A percentile compares a stretch with the other conserved stretches of the same genome.
Evolutionary conservation across 2,113 vertebrate species (phyloP).

Genomic region (Cephalopterus ornatus): DNA sequence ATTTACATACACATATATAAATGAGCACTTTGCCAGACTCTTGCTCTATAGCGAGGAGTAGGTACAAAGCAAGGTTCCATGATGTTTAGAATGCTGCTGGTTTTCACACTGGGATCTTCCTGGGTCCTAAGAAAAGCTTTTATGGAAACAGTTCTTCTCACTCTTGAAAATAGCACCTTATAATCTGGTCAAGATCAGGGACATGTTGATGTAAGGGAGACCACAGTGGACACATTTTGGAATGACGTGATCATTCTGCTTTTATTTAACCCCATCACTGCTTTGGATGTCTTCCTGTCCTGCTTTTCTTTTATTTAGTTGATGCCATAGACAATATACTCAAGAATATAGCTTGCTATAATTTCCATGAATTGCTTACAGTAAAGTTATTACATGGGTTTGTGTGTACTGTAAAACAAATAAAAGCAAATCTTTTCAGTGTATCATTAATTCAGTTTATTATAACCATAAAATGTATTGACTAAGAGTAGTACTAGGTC

Average conservation of each 20-base stretch:
- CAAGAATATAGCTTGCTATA: neutral
- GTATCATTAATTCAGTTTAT: conserved; percentile 56
- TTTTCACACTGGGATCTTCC: neutral
- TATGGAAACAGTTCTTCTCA: neutral
- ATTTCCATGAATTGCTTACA: neutral
- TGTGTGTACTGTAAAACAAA: neutral
- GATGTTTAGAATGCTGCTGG: neutral
- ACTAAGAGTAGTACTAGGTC: neutral
- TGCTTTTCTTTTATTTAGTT: neutral
- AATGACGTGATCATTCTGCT: neutral
- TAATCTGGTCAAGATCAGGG: neutral
- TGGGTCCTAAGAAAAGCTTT: neutral
- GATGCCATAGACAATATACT: neutral
- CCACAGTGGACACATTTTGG: neutral
- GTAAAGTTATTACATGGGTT: neutral
- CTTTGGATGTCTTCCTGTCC: neutral
- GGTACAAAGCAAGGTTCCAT: neutral
- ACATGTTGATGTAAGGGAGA: neutral
- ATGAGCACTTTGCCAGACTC: neutral
- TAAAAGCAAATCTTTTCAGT: neutral
- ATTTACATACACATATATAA: neutral
- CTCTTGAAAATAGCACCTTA: neutral
- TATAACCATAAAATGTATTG: conserved; percentile 16
- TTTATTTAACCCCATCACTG: neutral
- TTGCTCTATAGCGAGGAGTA: neutral